Evolutionary conservation across 53 echinoderm and acorn worm genomes (phyloP).

Genomic region (Temnopleurus reevesii): DNA sequence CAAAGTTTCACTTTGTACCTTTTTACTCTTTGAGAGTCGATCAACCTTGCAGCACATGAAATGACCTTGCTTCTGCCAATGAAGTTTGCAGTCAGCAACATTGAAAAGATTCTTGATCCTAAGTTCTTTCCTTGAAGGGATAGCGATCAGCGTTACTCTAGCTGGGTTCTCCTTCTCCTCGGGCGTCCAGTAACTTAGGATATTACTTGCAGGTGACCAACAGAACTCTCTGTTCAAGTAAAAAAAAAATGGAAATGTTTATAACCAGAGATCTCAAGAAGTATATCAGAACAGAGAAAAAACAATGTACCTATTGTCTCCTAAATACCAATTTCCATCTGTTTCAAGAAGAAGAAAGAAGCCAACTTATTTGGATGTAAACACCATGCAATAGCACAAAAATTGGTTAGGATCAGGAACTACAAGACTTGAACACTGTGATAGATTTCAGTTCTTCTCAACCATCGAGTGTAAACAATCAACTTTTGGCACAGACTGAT

Average conservation of each 20-base stretch:
- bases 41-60: conserved; percentile 94
- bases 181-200: conserved; percentile 88
- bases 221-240: conserved; percentile 97
- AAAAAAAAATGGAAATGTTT: not conserved
- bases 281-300: too few relatives aligned
- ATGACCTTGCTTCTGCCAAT: conserved; percentile 97
- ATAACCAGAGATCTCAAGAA: too few relatives aligned
- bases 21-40: conserved; percentile 92
- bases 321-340: too few relatives aligned
- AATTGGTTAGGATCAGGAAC: too few relatives aligned
- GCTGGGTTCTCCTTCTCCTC: conserved; percentile 96
- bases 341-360: too few relatives aligned
- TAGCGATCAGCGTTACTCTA: conserved; percentile 89
- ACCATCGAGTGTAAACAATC: too few relatives aligned
- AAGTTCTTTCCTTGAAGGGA: conserved; percentile 91
- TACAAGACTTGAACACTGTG: too few relatives aligned
- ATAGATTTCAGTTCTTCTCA: too few relatives aligned
- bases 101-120: conserved; percentile 95
- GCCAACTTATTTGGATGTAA: too few relatives aligned
- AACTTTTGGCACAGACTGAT: too few relatives aligned
- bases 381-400: too few relatives aligned
- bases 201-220: conserved; percentile 91
- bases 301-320: too few relatives aligned
- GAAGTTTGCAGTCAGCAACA: conserved; percentile 97
- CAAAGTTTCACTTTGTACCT: conserved; percentile 61